Conservation (phyloP, 2,797 vertebrate genomes). For the Dendrocincla tyrannina region DNA sequence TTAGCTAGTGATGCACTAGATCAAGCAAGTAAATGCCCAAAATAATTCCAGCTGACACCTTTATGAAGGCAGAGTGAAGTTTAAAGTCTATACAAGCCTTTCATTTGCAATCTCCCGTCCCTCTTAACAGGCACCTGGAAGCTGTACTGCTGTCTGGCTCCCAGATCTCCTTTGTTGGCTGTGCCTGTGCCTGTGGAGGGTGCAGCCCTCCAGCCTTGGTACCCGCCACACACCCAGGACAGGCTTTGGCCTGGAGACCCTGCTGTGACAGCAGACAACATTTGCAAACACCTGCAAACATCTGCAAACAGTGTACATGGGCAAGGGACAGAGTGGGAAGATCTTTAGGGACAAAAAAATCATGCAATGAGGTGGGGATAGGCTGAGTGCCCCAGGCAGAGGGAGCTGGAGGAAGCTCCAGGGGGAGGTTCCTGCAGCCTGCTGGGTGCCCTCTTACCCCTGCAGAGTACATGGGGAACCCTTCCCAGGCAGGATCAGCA, state of each 20-base stretch:
- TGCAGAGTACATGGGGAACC: no score
- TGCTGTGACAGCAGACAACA: background rate
- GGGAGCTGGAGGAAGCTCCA: background rate
- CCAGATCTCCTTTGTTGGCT: background rate
- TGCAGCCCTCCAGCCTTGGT: background rate
- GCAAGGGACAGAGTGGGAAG: background rate
- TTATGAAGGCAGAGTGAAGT: conserved; percentile 58
- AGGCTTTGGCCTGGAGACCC: background rate
- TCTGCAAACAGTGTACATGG: background rate
- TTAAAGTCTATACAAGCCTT: conserved; percentile 45
- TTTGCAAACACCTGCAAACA: background rate
- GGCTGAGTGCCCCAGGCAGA: background rate
- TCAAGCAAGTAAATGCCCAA: conserved; percentile 62
- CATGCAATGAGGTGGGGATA: background rate
- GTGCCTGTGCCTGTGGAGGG: fast-evolving
- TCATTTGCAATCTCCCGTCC: conserved; percentile 23
- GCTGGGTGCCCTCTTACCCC: background rate
- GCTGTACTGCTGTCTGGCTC: background rate
- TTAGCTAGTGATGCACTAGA: conserved; percentile 66
- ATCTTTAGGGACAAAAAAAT: background rate
- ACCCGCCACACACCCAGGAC: background rate
- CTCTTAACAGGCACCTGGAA: background rate
- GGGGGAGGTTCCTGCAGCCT: background rate
- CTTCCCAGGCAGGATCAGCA: background rate
- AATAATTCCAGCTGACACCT: conserved; percentile 66